Evolutionary conservation across 2,888 invertebrate genomes (phyloP).

Genomic region (Cenopis cana): DNA sequence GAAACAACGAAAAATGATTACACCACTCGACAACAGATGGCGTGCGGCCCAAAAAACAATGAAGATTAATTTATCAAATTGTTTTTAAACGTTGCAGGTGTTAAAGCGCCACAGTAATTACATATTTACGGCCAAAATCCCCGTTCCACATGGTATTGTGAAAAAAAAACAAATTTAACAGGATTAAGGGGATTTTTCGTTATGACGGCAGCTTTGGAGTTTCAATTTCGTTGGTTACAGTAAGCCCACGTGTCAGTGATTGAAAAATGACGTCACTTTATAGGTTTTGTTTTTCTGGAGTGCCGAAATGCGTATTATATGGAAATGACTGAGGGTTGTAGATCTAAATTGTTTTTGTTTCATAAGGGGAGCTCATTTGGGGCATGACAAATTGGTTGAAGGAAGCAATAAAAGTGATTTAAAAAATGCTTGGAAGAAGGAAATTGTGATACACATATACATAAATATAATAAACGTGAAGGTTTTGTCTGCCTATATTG

Average conservation of each 20-base stretch:
- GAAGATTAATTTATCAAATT: background rate
- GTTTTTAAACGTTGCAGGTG: constrained; percentile 14
- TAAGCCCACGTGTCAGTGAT: constrained; percentile 27
- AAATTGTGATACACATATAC: background rate
- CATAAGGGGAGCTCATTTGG: constrained; percentile 22
- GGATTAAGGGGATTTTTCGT: constrained; percentile 19
- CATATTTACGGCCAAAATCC: constrained; percentile 10
- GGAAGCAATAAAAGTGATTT: constrained; percentile 18
- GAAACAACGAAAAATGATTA: background rate
- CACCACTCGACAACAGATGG: background rate
- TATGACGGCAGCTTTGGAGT: constrained; percentile 21
- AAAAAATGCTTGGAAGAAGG: background rate
- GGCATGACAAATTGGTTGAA: constrained; percentile 17
- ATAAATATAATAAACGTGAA: too few relatives aligned
- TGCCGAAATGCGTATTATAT: constrained; percentile 22
- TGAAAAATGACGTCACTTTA: constrained; percentile 33
- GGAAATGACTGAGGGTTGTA: constrained; percentile 18
- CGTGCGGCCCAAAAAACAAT: background rate
- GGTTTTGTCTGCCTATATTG: too few relatives aligned
- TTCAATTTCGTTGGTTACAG: constrained; percentile 13
- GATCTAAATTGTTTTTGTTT: constrained; percentile 33
- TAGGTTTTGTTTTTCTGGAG: constrained; percentile 22
- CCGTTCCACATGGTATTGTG: constrained; percentile 1
- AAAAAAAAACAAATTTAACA: constrained; percentile 13
- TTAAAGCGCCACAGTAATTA: constrained; percentile 15